Evolutionary conservation across 2,888 invertebrate genomes (phyloP), one percentile per base, ranked within the genome.

Genomic region (Gasteruption jaculator): DNA sequence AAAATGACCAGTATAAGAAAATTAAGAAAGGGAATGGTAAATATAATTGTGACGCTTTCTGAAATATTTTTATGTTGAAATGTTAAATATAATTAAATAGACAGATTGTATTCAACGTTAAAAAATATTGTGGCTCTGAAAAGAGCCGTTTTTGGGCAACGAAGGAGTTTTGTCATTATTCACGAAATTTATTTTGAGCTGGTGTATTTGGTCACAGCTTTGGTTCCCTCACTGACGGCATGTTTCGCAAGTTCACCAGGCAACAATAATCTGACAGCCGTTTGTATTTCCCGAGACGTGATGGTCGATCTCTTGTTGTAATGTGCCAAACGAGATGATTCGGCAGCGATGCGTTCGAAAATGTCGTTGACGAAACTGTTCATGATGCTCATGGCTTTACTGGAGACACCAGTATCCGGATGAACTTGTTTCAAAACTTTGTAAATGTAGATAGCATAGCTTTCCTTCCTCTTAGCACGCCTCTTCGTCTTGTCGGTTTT

Each of bases 341-440:
- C 83, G 0, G 74, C 70, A 0, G 83, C 83, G 24, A 86, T 80
- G 31, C 80, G 76, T 61, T 86, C 85, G 58, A 87, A 74, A 58
- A 85, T 80, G 52, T 87, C 85, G 53, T 80, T 82, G 1, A 86
- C 81, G 49, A 86, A 86, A 53, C 79, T 80, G 67, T 85, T 83
- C 82, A 86, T 83, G 50, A 85, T 83, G 52, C 75, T 64, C 80
- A 84, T 85, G 1, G 83, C 80, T 53, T 83, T 82, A 18, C 75
- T 76, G 1, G 83, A 81, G 39, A 86, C 79, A 0, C 83, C 81
- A 29, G 81, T 73, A 61, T 82, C 80, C 0, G 79, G 76, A 49
- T 80, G 78, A 0, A 82, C 74, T 49, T 75, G 75, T 53, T 76
- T 75, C 41, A 84, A 57, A 7, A 83, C 63, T 48, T 81, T 83